These are phyloP conservation scores for Zaprionus vittiger DNA, from an alignment of 1,140 invertebrate species.

Conservation along the genomic window DNA sequence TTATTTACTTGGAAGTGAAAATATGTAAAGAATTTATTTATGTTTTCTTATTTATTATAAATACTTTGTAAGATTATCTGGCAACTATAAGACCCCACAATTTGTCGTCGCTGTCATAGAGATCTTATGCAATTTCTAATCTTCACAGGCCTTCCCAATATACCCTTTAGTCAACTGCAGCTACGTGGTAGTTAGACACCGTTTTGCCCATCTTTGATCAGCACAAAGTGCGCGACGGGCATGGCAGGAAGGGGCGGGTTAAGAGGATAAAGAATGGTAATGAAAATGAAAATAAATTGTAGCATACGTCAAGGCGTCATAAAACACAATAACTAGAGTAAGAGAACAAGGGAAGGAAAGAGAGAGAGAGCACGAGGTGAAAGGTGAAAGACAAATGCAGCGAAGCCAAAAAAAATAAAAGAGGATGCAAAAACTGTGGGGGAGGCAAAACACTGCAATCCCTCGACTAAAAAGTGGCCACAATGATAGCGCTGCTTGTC, in stretches of 20 bases:
- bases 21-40: too few species aligned
- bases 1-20: background rate
- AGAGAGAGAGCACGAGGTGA: background rate
- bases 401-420: background rate
- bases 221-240: background rate
- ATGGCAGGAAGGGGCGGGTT: background rate
- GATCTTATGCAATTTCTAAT: background rate
- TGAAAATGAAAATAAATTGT: slow-evolving; percentile 69
- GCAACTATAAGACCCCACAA: too few species aligned
- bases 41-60: too few species aligned
- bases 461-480: slow-evolving; percentile 11
- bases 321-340: slow-evolving; percentile 54
- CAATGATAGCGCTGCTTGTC: slow-evolving; percentile 1
- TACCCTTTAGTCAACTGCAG: background rate
- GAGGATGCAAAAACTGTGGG: background rate
- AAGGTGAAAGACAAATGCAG: slow-evolving; percentile 19
- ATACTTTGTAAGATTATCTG: too few species aligned
- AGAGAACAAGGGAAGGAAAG: background rate
- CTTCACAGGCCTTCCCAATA: background rate
- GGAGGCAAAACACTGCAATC: background rate
- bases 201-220: slow-evolving; percentile 3
- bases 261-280: background rate
- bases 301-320: slow-evolving; percentile 64
- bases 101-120: background rate
- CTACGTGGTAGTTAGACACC: background rate